Conservation (phyloP, 2,888 invertebrate genomes). For the Mythimna lalbum region DNA sequence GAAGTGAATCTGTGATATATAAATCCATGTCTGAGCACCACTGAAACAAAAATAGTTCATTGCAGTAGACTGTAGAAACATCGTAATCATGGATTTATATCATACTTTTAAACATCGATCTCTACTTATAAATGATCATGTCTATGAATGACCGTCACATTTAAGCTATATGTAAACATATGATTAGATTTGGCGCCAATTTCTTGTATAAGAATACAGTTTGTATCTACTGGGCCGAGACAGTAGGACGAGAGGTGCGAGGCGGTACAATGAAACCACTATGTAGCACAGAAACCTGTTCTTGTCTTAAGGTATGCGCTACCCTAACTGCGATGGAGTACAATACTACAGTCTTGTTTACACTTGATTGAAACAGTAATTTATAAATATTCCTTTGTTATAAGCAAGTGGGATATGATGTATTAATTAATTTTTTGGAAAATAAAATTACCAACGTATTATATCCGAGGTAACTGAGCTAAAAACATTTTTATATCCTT, state of each 20-base stretch:
- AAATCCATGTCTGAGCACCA: slow-evolving; percentile 91
- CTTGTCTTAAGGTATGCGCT: slow-evolving; percentile 84
- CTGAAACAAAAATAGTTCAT: slow-evolving; percentile 76
- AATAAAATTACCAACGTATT: slow-evolving; percentile 13
- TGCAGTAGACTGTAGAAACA: slow-evolving; percentile 2
- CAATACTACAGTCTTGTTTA: slow-evolving; percentile 64
- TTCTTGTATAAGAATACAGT: slow-evolving; percentile 51
- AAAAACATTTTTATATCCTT: slow-evolving; percentile 47
- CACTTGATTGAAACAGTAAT: slow-evolving; percentile 51
- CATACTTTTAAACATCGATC: not conserved
- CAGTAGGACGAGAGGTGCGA: slow-evolving; percentile 70
- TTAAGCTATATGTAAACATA: slow-evolving; percentile 24
- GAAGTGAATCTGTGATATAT: slow-evolving; percentile 93
- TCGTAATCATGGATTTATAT: not conserved
- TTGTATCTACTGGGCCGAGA: slow-evolving; percentile 67
- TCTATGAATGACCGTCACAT: not conserved
- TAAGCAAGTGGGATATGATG: not conserved
- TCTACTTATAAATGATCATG: not conserved
- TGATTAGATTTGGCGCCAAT: slow-evolving; percentile 78
- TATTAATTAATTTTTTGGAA: not conserved
- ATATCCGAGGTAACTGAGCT: slow-evolving; percentile 17
- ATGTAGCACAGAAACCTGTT: slow-evolving; percentile 88
- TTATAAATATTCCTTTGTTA: slow-evolving; percentile 35
- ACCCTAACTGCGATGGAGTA: slow-evolving; percentile 70
- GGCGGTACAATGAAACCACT: slow-evolving; percentile 84